Percentiles rank a stretch among this genome's conserved stretches.
Evolutionary conservation across 2,797 vertebrate genomes (phyloP).

Genomic region (Pterois miles): DNA sequence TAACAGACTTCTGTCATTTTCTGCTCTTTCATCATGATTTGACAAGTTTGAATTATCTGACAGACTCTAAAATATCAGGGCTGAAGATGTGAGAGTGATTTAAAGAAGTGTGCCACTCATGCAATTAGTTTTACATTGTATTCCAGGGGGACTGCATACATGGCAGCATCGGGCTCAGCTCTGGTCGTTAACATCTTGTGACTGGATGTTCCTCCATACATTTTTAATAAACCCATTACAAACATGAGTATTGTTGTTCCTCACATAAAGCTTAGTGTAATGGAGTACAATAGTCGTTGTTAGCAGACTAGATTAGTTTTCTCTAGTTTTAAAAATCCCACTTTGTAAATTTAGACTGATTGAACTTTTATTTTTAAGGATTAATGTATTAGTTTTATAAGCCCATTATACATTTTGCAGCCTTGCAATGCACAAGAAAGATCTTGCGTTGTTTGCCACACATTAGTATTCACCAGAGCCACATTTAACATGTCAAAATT

Average conservation of each 20-base stretch:
- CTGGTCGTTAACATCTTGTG: constrained; percentile 55
- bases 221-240: constrained; percentile 61
- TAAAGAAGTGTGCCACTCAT: constrained; percentile 43
- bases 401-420: neutral
- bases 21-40: constrained; percentile 3
- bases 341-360: neutral
- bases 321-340: neutral
- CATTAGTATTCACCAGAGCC: neutral
- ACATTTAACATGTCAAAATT: constrained; percentile 9
- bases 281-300: neutral
- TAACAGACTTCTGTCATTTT: constrained; percentile 5
- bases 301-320: neutral
- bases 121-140: constrained; percentile 54
- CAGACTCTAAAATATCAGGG: constrained; percentile 1
- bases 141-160: constrained; percentile 29
- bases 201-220: constrained; percentile 47
- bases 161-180: constrained; percentile 18
- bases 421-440: neutral
- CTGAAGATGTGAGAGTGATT: constrained; percentile 38
- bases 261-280: neutral
- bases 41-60: constrained; percentile 28
- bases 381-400: neutral
- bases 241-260: constrained; percentile 30
- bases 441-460: neutral
- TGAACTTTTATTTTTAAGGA: neutral